Evolutionary conservation across 2,113 vertebrate species (phyloP), one percentile per base, ranked within the genome.

Genomic region (Carassius carassius): DNA sequence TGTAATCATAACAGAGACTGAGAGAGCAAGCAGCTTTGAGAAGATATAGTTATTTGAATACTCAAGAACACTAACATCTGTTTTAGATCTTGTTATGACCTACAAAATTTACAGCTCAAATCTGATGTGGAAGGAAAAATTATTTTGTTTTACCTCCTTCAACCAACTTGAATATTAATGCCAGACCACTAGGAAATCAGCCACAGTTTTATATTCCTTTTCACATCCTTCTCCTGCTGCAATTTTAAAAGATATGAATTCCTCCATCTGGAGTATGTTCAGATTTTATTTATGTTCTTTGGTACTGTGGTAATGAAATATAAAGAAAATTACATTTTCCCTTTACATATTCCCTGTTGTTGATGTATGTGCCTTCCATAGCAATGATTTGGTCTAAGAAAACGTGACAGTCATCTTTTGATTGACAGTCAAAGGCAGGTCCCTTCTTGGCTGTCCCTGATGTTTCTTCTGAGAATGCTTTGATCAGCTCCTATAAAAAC

Each of bases 401-500:
- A 79, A 44, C 9, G 23, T 44, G 21, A 62, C 77, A 78, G 35
- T 41, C 21, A 44, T 62, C 12, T 47, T 78, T 79, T 79, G 35
- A 78, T 17, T 78, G 58, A 60, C 41, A 82, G 44, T 54, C 69
- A 86, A 81, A 67, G 63, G 56, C 44, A 65, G 58, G 32, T 3
- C 19, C 3, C 56, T 80, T 54, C 14, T 35, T 47, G 67, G 9
- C 78, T 72, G 78, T 37, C 56, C 78, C 44, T 19, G 37, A 63
- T 79, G 58, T 44, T 63, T 83, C 37, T 51, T 77, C 41, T 49
- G 4, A 21, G 44, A 23, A 49, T 11, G 25, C 74, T 84, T 77
- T 84, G 82, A 84, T 77, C 82, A 78, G 60, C 74, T 78, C 19
- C 62, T 19, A n/a, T 32, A 67, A 75, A 32, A 51, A 77, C 54